These are phyloP conservation scores for Protaetia brevitarsis DNA, from an alignment of 1,140 invertebrate genomes.

Conservation along the genomic window DNA sequence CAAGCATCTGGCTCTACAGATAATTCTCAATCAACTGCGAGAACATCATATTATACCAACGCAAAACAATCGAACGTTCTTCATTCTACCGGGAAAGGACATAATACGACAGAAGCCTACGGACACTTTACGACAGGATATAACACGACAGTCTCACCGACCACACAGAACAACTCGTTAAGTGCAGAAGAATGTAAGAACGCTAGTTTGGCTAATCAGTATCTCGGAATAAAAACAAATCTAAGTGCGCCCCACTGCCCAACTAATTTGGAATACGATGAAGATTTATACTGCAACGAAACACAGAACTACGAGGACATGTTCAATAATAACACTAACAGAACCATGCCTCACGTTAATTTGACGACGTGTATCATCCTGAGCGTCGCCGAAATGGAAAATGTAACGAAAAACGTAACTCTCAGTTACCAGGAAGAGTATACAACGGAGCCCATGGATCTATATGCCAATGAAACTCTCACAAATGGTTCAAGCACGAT, in stretches of 20 bases:
- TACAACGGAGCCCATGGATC: neutral
- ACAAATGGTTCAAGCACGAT: neutral
- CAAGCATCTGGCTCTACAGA: too few relatives aligned
- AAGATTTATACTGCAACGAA: conserved; percentile 6
- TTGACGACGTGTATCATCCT: neutral
- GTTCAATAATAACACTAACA: neutral
- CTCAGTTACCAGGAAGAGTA: neutral
- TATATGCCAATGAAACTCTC: neutral
- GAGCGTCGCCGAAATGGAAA: neutral
- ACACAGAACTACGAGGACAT: neutral
- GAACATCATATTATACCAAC: too few relatives aligned
- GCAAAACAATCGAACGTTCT: too few relatives aligned
- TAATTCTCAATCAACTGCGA: too few relatives aligned
- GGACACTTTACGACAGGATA: too few relatives aligned
- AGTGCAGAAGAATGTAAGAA: neutral
- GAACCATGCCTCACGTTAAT: neutral
- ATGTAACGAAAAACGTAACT: neutral
- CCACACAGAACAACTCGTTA: neutral
- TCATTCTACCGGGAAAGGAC: too few relatives aligned
- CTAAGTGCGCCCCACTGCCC: neutral
- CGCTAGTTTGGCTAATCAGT: neutral
- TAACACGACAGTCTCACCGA: too few relatives aligned
- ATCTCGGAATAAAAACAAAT: neutral
- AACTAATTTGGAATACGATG: conserved; percentile 7
- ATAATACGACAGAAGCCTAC: too few relatives aligned